Conservation (phyloP, 2,888 invertebrate genomes). For the Steinernema scapterisci region DNA sequence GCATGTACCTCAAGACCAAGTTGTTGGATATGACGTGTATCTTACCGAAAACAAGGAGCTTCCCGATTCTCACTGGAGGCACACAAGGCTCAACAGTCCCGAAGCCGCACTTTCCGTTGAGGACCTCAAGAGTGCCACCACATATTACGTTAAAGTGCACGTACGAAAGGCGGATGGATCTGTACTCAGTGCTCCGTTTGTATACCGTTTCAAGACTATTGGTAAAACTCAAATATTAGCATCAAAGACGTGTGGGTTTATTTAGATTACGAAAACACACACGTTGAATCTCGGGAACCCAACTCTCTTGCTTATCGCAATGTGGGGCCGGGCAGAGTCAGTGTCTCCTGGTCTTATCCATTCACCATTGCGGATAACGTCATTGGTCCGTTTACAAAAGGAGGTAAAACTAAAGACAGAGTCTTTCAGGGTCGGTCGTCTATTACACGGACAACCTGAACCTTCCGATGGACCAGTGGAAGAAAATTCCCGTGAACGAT, state of each 20-base stretch:
- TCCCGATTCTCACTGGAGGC: slow-evolving; percentile 54
- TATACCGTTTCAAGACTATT: slow-evolving; percentile 64
- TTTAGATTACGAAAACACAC: slow-evolving; percentile 11
- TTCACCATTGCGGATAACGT: slow-evolving; percentile 50
- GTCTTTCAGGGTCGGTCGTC: slow-evolving; percentile 50
- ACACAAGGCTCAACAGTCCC: slow-evolving; percentile 48
- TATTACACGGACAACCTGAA: slow-evolving; percentile 53
- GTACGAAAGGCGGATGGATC: slow-evolving; percentile 58
- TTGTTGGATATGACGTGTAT: slow-evolving; percentile 64
- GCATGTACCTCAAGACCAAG: slow-evolving; percentile 46
- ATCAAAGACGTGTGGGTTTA: background rate
- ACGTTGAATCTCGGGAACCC: slow-evolving; percentile 42
- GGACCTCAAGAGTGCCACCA: slow-evolving; percentile 57
- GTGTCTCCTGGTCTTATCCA: slow-evolving; percentile 58
- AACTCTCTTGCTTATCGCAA: slow-evolving; percentile 59
- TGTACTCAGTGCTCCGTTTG: slow-evolving; percentile 53
- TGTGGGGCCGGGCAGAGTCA: slow-evolving; percentile 56
- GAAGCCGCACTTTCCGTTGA: slow-evolving; percentile 54
- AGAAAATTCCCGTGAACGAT: slow-evolving; percentile 48
- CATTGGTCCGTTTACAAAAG: slow-evolving; percentile 43
- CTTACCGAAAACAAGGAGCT: slow-evolving; percentile 56
- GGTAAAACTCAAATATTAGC: slow-evolving; percentile 44
- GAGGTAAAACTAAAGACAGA: background rate
- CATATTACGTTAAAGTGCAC: slow-evolving; percentile 61
- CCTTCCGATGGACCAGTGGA: slow-evolving; percentile 52